Evolutionary conservation across 1,140 invertebrate species (phyloP).

Genomic region (Scaptomyza montana): DNA sequence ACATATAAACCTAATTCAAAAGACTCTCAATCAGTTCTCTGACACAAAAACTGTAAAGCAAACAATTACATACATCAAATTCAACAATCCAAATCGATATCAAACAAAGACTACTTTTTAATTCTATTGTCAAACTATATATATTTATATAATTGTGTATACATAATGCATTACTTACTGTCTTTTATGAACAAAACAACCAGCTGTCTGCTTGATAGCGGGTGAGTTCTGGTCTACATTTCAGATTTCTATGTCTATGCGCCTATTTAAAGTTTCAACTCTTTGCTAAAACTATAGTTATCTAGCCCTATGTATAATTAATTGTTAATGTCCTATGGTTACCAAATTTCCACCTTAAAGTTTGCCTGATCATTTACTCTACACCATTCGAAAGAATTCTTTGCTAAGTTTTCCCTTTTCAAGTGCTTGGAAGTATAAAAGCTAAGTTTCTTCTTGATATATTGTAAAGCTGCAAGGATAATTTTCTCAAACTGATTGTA

Average conservation of each 20-base stretch:
- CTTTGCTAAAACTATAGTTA: slow-evolving; percentile 12
- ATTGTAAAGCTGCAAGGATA: neutral
- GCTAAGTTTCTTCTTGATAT: neutral
- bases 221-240: slow-evolving; percentile 76
- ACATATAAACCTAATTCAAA: neutral
- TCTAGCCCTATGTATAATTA: neutral
- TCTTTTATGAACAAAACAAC: slow-evolving; percentile 65
- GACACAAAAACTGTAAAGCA: slow-evolving; percentile 30
- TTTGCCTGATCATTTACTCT: slow-evolving; percentile 24
- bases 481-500: neutral
- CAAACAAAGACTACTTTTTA: slow-evolving; percentile 17
- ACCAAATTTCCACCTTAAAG: slow-evolving; percentile 17
- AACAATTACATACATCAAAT: slow-evolving; percentile 30
- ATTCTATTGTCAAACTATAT: slow-evolving; percentile 2
- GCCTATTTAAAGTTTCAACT: slow-evolving; percentile 31
- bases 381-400: neutral
- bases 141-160: slow-evolving; percentile 34
- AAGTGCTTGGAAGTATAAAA: neutral
- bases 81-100: slow-evolving; percentile 9
- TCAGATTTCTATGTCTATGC: slow-evolving; percentile 28
- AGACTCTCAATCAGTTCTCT: slow-evolving; percentile 45
- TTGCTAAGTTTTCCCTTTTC: neutral
- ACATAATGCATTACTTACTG: slow-evolving; percentile 40
- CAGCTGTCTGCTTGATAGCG: slow-evolving; percentile 84
- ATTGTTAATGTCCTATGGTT: neutral